Base-by-base conservation (phyloP, 2,113 vertebrate genomes). In the Ivindomyrus marchei region DNA sequence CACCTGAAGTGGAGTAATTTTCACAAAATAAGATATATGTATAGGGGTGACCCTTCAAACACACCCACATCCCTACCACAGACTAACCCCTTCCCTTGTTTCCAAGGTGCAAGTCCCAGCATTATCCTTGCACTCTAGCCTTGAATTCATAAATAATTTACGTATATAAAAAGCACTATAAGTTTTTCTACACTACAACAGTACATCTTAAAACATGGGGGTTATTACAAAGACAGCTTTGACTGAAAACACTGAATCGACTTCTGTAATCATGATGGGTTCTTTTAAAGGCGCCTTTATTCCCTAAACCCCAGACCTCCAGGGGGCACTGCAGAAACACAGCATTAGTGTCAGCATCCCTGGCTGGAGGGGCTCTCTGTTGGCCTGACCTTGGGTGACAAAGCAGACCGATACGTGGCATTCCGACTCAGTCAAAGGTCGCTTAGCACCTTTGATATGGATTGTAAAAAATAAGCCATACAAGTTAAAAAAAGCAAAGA, bases 401-500 rank as follows among this genome's bases (percentile, higher is more conserved):
- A 87, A 87, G 85, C 85, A 87, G 85, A 47, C 85, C 50, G 50
- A 13, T 36, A 46, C 10, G 87, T 45, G 27, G 87, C 53, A 58
- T 62, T 50, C 21, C n/a, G n/a, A n/a, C 36, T 88, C 90, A n/a
- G 88, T 94, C 45, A 95, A 96, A 95, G 95, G 93, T 92, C 91
- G 86, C 93, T 95, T 95, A 94, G 90, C 93, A 94, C 93, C 94
- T 94, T 94, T 94, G 94, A 94, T 87, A 19, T 58, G 11, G 19
- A 90, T 83, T 53, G 85, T 77, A 88, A 74, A 90, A 87, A 96
- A 92, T 93, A 94, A 94, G 92, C 91, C 94, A 94, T 88, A 92
- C 93, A 93, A 94, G 84, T 93, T 89, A 95, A 95, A 95, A 95
- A 94, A 88, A 88, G 56, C 87, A 94, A 96, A 92, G 36, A 66